Base-by-base conservation (phyloP, 2,113 vertebrate genomes). In the Siniperca chuatsi region DNA sequence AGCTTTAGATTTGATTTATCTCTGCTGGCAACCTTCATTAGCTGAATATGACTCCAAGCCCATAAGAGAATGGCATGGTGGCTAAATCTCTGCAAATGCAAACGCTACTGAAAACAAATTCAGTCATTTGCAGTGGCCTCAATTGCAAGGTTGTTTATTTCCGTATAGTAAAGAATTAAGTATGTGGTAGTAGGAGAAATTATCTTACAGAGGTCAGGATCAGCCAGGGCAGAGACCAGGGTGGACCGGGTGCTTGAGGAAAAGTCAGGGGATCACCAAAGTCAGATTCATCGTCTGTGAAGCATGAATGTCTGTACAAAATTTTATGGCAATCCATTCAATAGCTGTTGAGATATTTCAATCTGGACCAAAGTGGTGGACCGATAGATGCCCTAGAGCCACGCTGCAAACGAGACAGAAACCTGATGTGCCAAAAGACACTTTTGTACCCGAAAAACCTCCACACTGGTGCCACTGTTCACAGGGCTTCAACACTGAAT, bases 1-100 rank as follows among this genome's bases (percentile, higher is more conserved):
- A 48, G 60, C 74, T 84, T 84, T 40, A 57, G 37, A 48, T 78
- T 85, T 82, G 79, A 89, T 87, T 85, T 70, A 90, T 87, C 35
- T 64, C 60, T 77, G 52, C 67, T 82, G 67, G 60, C 68, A 82
- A 29, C 64, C 54, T 78, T 86, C 57, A 85, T 89, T 83, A 75
- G 74, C 40, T 54, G 50, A 76, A 84, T 79, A 68, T 61, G 77
- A 83, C 37, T 78, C 42, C 57, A 16, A 50, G 23, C 23, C 25
- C 46, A 77, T 55, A 65, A 76, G 77, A 62, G 78, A 83, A 83
- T 60, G 44, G 46, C 57, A 42, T 44, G 10, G 60, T 11, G 66
- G 35, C 67, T 70, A 50, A 83, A 87, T 84, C n/a, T 55, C 35
- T 55, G 77, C 46, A 72, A 80, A 84, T 40, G 54, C 25, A 83